Evolutionary conservation across 2,888 invertebrate genomes (phyloP).

Genomic region (Agrochola lota): DNA sequence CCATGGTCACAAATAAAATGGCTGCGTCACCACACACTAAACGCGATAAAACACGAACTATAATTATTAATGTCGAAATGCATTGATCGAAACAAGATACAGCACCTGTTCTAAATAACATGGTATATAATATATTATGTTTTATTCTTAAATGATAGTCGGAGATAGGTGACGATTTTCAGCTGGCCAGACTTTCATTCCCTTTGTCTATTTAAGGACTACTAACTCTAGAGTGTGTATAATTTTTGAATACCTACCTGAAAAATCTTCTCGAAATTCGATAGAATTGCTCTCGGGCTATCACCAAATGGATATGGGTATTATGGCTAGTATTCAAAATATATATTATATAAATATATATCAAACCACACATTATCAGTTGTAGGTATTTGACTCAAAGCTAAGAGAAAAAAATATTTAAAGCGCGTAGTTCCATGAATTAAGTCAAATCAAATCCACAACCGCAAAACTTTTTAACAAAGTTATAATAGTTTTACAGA

Average conservation of each 20-base stretch:
- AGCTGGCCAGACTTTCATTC: not conserved
- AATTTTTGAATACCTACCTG: too few species aligned
- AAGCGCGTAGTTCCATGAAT: not conserved
- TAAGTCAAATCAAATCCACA: not conserved
- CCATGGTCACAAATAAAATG: slow-evolving; percentile 44
- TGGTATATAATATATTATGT: too few species aligned
- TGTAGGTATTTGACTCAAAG: too few species aligned
- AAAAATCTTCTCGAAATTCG: not conserved
- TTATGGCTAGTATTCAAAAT: not conserved
- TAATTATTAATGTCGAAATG: slow-evolving; percentile 31
- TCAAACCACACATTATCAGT: not conserved
- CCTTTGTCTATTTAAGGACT: not conserved
- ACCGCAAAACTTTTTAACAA: not conserved
- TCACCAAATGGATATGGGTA: not conserved
- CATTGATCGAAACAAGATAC: not conserved
- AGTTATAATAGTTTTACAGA: slow-evolving; percentile 10
- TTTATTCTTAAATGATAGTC: not conserved
- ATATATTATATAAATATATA: not conserved
- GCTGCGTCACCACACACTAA: slow-evolving; percentile 24
- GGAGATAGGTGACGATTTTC: not conserved
- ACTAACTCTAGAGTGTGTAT: not conserved
- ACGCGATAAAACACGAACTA: slow-evolving; percentile 53
- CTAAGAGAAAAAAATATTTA: too few species aligned
- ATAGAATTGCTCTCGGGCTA: not conserved
- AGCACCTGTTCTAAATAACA: not conserved